These are phyloP conservation scores for Zygothrica quintamaculata DNA, from an alignment of 2,888 invertebrate genomes.

Conservation along the genomic window DNA sequence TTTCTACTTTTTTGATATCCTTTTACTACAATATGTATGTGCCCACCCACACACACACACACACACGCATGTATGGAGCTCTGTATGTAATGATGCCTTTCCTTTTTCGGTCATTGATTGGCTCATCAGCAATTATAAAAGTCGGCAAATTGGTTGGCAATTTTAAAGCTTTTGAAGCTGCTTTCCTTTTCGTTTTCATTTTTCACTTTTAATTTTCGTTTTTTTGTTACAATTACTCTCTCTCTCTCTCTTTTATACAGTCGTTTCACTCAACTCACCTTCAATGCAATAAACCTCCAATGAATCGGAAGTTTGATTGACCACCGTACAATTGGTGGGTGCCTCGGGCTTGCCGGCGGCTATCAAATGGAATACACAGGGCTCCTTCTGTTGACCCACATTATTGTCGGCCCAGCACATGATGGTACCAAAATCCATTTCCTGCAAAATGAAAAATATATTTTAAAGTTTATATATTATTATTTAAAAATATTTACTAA, in stretches of 20 bases:
- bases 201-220: neutral
- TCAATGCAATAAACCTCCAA: conserved; percentile 90
- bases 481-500: no score
- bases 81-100: conserved; percentile 3
- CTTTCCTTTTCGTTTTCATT: conserved; percentile 3
- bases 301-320: conserved; percentile 91
- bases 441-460: no score
- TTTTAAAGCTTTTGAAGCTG: conserved; percentile 16
- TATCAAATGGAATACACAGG: conserved; percentile 91
- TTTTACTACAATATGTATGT: no score
- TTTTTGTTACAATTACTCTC: neutral
- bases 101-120: conserved; percentile 63
- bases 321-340: conserved; percentile 90
- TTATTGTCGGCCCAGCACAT: conserved; percentile 91
- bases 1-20: no score
- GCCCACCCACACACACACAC: no score
- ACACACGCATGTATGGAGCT: no score
- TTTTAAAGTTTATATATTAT: no score
- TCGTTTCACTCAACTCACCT: conserved; percentile 84
- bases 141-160: conserved; percentile 58
- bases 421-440: conserved; percentile 91
- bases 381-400: conserved; percentile 89
- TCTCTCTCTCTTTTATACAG: neutral
- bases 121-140: conserved; percentile 76
- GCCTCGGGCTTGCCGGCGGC: conserved; percentile 92